Conservation (phyloP, 2,113 vertebrate genomes). For the Pseudois nayaur region DNA sequence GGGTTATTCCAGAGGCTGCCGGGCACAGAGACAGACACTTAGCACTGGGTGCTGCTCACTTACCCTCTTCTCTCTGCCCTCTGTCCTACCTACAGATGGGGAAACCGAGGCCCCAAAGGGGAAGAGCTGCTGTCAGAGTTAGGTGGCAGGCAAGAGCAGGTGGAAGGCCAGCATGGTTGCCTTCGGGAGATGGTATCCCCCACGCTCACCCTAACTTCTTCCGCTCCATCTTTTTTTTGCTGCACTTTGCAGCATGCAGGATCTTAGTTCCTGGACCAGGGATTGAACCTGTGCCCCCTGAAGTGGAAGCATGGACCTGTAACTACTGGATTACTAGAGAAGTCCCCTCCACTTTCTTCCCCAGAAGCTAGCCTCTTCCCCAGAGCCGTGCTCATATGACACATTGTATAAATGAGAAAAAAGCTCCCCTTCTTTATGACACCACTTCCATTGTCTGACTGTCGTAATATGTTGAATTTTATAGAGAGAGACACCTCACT, state of each 20-base stretch:
- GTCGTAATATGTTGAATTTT: background rate
- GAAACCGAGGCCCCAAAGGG: background rate
- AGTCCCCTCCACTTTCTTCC: background rate
- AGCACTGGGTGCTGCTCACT: background rate
- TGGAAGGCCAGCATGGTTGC: background rate
- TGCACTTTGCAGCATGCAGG: background rate
- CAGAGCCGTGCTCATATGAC: background rate
- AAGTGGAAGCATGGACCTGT: background rate
- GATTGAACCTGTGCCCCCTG: background rate
- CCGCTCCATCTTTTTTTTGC: background rate
- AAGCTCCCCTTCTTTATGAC: background rate
- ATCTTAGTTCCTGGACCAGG: background rate
- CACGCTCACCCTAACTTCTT: background rate
- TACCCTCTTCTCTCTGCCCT: background rate
- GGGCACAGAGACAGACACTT: conserved; percentile 40
- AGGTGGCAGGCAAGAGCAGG: background rate
- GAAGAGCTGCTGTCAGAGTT: background rate
- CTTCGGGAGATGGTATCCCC: background rate
- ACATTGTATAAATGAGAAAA: background rate
- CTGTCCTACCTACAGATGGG: background rate
- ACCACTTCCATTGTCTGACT: background rate
- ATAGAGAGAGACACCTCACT: background rate
- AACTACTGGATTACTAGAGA: background rate
- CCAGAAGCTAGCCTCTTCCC: background rate
- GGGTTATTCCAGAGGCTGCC: conserved; percentile 90